Base-by-base conservation (phyloP, 2,888 invertebrate genomes). In the Pilophorus perplexus region DNA sequence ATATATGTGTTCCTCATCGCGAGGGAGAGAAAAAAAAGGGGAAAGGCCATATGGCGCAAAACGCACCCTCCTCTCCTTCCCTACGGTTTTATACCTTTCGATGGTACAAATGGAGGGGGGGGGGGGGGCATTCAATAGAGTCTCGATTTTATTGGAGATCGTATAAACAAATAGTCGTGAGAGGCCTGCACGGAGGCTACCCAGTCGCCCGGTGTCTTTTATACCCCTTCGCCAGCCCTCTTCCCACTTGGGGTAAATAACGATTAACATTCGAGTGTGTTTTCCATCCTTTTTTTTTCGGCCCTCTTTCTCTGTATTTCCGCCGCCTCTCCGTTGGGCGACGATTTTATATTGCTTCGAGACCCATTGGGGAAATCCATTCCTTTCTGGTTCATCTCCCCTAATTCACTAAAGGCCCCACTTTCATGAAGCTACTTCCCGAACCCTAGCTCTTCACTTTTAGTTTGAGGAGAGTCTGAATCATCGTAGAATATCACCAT, bases 131-230 rank as follows among this genome's bases (percentile, higher is more conserved):
- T 66, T 66, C 68, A 68, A 68, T 68, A 66, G 60, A 57, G 67
- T 42, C 46, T 54, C 57, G 67, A 68, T 68, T 68, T 68, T 68
- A 68, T 68, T 68, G 68, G 57, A 28, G 68, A 55, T 59, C 66
- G 68, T 68, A 66, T 68, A 68, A 68, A 67, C 68, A 68, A 68
- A 68, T 68, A 68, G 68, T 62, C 60, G 44, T 44, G 44, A 25
- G 28, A 16, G 52, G 5, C 5, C 16, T 10, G 3, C 18, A 12
- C 33, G 12, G 12, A 33, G 12, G 33, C 33, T n/a, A n/a, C 6
- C 33, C 12, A 33, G 33, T 33, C 12, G 23, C 64, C 48, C 52
- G 64, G 64, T 64, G 64, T 50, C 64, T 64, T 64, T 62, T 48
- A 62, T 62, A 14, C 44, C 37, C 48, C 27, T 44, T 18, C 22